These are phyloP conservation scores for Agrilus mali DNA, from an alignment of 2,888 invertebrate species.

Conservation along the genomic window DNA sequence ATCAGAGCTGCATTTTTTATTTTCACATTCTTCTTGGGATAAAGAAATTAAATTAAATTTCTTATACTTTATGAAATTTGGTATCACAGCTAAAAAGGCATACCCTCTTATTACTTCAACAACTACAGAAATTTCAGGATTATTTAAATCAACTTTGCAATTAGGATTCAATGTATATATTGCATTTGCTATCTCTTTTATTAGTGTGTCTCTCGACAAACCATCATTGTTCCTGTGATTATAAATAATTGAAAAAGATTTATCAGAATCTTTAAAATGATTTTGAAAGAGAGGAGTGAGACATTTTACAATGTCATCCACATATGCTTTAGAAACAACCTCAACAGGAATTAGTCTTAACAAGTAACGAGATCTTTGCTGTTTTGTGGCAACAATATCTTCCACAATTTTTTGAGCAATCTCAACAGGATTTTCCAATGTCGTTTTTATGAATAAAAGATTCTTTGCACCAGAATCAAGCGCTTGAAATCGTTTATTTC, in stretches of 20 bases:
- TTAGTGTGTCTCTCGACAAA: slow-evolving; percentile 56
- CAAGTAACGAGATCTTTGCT: slow-evolving; percentile 62
- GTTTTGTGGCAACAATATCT: slow-evolving; percentile 54
- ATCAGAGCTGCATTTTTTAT: slow-evolving; percentile 1
- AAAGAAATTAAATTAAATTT: slow-evolving; percentile 76
- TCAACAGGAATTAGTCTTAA: slow-evolving; percentile 72
- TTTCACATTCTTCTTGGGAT: slow-evolving; percentile 10
- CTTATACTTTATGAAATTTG: slow-evolving; percentile 62
- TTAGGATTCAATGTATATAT: slow-evolving; percentile 54
- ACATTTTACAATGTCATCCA: slow-evolving; percentile 46
- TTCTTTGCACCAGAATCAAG: slow-evolving; percentile 75
- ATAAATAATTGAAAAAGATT: slow-evolving; percentile 63
- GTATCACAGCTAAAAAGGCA: slow-evolving; percentile 69
- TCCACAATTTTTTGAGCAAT: slow-evolving; percentile 58
- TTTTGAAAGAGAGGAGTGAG: slow-evolving; percentile 53
- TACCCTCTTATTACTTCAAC: slow-evolving; percentile 73
- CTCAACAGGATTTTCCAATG: slow-evolving; percentile 59
- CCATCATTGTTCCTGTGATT: slow-evolving; percentile 69
- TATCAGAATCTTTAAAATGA: slow-evolving; percentile 57
- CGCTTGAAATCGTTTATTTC: slow-evolving; percentile 50
- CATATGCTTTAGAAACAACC: slow-evolving; percentile 64
- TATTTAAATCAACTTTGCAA: slow-evolving; percentile 68
- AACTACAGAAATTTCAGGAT: slow-evolving; percentile 63
- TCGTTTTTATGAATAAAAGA: slow-evolving; percentile 74
- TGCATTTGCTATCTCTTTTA: slow-evolving; percentile 59